Percentiles rank a stretch among this genome's conserved stretches.
These are phyloP conservation scores for Bombus ignitus DNA, from an alignment of 1,140 invertebrate genomes.

Conservation along the genomic window DNA sequence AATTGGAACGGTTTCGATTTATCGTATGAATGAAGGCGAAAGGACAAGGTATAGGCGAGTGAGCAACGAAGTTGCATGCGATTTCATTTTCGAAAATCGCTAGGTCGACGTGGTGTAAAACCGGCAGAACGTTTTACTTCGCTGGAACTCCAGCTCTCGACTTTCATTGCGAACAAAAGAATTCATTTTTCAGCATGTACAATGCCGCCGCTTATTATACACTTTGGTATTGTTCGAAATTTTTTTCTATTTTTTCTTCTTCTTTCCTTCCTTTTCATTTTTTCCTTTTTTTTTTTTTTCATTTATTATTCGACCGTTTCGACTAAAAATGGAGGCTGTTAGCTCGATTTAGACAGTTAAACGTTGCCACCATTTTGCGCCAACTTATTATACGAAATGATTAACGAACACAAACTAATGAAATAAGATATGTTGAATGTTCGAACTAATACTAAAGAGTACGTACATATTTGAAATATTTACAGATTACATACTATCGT, in stretches of 20 bases:
- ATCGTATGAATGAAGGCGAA: neutral
- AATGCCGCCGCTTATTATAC: conserved; percentile 32
- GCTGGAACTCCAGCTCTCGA: neutral
- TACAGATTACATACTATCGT: too few species aligned
- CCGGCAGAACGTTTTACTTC: conserved; percentile 15
- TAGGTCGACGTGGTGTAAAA: neutral
- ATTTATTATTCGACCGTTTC: conserved; percentile 2
- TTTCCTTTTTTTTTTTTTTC: too few species aligned
- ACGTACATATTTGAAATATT: too few species aligned
- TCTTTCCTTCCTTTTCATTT: neutral
- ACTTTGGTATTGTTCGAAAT: conserved; percentile 41
- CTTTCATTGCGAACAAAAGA: conserved; percentile 41
- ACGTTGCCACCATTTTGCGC: neutral
- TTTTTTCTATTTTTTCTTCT: neutral
- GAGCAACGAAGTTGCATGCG: neutral
- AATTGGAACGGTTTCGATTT: neutral
- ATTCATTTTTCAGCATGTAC: conserved; percentile 33
- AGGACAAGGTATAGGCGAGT: neutral
- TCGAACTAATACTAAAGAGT: neutral
- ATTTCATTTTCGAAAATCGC: conserved; percentile 11
- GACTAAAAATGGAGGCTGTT: neutral
- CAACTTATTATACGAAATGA: neutral
- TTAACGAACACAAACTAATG: neutral
- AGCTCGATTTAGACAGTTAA: neutral
- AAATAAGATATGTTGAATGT: neutral